Percentiles rank a stretch among this genome's conserved stretches.
Conservation (phyloP, 2,888 invertebrate species). For the Schizotus pectinicornis region DNA sequence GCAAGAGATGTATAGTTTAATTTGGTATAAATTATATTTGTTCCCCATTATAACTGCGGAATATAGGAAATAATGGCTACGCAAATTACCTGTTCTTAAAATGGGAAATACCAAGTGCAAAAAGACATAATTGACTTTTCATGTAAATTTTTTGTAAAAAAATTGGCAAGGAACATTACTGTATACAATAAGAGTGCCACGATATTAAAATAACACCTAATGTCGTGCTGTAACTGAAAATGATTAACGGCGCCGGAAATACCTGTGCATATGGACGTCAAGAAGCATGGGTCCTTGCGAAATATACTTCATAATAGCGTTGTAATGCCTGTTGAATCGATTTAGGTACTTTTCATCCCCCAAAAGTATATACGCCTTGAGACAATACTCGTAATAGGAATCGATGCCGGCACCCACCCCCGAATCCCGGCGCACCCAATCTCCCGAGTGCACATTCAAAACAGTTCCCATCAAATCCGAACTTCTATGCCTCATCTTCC, state of each 20-base stretch:
- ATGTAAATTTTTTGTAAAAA: too few species aligned
- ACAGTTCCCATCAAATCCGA: conserved; percentile 97
- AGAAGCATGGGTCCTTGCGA: conserved; percentile 91
- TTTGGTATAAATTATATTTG: too few species aligned
- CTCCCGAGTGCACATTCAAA: conserved; percentile 96
- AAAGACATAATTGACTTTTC: too few species aligned
- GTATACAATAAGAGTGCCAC: too few species aligned
- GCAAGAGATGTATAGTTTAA: too few species aligned
- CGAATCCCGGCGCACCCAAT: conserved; percentile 96
- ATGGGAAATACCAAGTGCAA: too few species aligned
- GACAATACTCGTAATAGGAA: conserved; percentile 97
- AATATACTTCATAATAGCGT: conserved; percentile 96
- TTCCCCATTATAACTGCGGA: too few species aligned
- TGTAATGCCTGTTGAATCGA: conserved; percentile 94
- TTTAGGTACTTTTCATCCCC: conserved; percentile 93
- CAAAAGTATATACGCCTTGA: conserved; percentile 95
- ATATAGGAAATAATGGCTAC: too few species aligned
- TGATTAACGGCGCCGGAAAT: neutral
- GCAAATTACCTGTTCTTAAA: too few species aligned
- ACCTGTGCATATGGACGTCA: conserved; percentile 87
- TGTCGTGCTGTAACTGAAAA: too few species aligned
- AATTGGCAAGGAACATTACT: too few species aligned
- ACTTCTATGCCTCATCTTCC: conserved; percentile 90
- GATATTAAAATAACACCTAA: neutral
- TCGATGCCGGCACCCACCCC: conserved; percentile 99